Evolutionary conservation across 2,888 invertebrate species (phyloP), one percentile per base, ranked within the genome.

Genomic region (Lithophane leautieri): DNA sequence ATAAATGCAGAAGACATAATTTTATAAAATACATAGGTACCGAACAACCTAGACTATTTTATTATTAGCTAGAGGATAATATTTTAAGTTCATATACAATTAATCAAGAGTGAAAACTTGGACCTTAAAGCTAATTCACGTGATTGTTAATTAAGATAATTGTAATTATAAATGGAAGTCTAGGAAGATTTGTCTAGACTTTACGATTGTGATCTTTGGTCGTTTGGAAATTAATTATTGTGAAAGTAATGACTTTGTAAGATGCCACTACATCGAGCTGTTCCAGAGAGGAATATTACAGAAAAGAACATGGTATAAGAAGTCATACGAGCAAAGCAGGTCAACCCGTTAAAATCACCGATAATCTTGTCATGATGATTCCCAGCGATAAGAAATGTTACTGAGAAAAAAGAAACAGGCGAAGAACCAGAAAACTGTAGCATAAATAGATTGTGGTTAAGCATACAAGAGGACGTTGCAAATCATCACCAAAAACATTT

Each of bases 81-180:
- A 56, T 54, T 70, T 42, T 34, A 56, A 4, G 34, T 72, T 56
- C 9, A 14, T 44, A 14, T n/a, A n/a, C 19, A 44, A 56, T 19
- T n/a, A 44, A 73, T 83, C n/a, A 74, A 70, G 12, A 83, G 40
- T 69, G 60, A 79, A 67, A 74, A 70, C 69, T 44, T 56, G n/a
- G 14, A n/a, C 22, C 42, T 16, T 56, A 28, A 54, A 70, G 62
- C 6, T 44, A 47, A 78, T 61, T 63, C 9, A 70, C 67, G 22
- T 63, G 67, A 74, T 74, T 56, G 70, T 70, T 79, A 74, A 70
- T 79, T 79, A 14, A 74, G 79, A 81, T 79, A 65, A 63, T 74
- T 63, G 16, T 80, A 54, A 58, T 70, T 83, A 68, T 74, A 68
- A 63, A 54, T 68, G 19, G 40, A 47, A 65, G 52, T 69, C 22